Base-by-base conservation (phyloP, 2,797 vertebrate species). In the Nyctalus aviator region DNA sequence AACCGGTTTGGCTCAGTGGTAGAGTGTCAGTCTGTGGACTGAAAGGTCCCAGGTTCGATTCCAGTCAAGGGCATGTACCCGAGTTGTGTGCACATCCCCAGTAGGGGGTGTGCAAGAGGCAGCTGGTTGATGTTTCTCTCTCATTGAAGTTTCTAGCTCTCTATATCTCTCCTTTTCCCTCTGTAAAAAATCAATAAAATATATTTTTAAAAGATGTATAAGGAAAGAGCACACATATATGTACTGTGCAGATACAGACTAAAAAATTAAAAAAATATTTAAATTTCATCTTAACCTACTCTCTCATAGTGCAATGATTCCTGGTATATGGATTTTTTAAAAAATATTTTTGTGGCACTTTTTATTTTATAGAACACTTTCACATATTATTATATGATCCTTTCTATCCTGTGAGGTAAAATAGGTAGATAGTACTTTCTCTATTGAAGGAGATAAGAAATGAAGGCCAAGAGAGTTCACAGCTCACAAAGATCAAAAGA, bases 381-480 rank as follows among this genome's bases (percentile, higher is more conserved):
- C 18, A 92, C 37, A 75, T 78, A 75, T 64, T 84, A 10, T 88
- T 86, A 48, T 66, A 57, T 88, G n/a, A 83, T 68, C 32, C 72
- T 82, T 7, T 91, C 15, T 95, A 44, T 64, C 30, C 21, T 94
- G 35, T 85, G 50, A 92, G n/a, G 17, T 46, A 66, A 69, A 93
- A 78, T 17, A 48, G 32, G 2, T 44, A 88, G 44, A 84, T 25
- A 78, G 23, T 72, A 88, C 86, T 87, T 93, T 85, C 35, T 88
- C 37, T 72, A 76, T 96, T 90, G 93, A 86, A 91, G 50, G 76
- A 88, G 25, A 85, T 23, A 55, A 69, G 11, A 92, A 94, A 85
- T 72, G 57, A 96, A 94, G 17, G 2, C 25, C 66, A 23, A 84
- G 41, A 93, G 55, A 73, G 21, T 27, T 62, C 30, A 62, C 55